Evolutionary conservation across 2,113 vertebrate species (phyloP).

Genomic region (Gasterosteus nipponicus): DNA sequence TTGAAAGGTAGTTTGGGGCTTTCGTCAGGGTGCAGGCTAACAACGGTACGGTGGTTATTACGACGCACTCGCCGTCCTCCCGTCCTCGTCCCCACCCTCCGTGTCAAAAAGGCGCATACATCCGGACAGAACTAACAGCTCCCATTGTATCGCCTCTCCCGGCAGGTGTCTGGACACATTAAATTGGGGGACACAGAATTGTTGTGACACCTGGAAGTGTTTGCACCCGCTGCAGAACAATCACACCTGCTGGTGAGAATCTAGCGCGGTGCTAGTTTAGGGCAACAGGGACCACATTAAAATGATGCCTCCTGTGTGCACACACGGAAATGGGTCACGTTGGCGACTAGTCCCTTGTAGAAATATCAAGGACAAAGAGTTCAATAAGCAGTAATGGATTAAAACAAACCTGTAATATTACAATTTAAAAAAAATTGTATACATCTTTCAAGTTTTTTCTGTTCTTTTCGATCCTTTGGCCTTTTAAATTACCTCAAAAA

Average conservation of each 20-base stretch:
- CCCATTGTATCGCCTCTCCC: conserved; percentile 56
- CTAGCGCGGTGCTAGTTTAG: conserved; percentile 1
- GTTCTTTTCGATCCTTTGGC: not conserved
- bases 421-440: too few relatives aligned
- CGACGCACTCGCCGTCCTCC: conserved; percentile 29
- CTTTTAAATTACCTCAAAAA: not conserved
- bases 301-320: not conserved
- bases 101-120: conserved; percentile 33
- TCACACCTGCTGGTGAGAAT: conserved; percentile 44
- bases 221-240: conserved; percentile 39
- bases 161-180: conserved; percentile 62
- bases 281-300: not conserved
- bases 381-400: not conserved
- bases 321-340: not conserved
- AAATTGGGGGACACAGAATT: conserved; percentile 28
- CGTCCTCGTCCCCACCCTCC: conserved; percentile 42
- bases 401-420: not conserved
- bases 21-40: not conserved
- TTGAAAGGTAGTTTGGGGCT: not conserved
- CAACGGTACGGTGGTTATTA: not conserved
- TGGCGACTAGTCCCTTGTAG: not conserved
- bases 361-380: not conserved
- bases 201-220: conserved; percentile 63
- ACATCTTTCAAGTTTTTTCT: not conserved
- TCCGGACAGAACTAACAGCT: conserved; percentile 63